These are phyloP conservation scores for Ectemnius lituratus DNA, from an alignment of 2,888 invertebrate species.

Conservation along the genomic window DNA sequence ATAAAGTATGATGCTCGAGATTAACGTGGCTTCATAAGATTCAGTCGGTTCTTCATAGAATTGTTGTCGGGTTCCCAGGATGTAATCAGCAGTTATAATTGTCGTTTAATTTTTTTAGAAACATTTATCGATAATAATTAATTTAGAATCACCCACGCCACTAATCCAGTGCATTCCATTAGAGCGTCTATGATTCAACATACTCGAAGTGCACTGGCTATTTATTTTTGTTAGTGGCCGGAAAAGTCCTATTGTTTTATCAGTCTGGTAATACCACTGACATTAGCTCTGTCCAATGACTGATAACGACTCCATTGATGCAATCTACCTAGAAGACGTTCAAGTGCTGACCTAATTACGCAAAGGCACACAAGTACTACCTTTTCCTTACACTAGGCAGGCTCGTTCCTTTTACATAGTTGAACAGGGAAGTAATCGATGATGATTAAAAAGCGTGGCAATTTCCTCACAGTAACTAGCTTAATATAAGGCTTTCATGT, in stretches of 20 bases:
- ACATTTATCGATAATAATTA: slow-evolving; percentile 26
- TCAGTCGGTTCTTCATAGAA: neutral
- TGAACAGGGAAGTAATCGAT: too few relatives aligned
- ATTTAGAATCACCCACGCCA: slow-evolving; percentile 18
- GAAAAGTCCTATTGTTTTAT: neutral
- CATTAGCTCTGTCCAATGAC: too few relatives aligned
- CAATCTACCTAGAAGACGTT: too few relatives aligned
- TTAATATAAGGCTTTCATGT: neutral
- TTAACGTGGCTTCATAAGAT: slow-evolving; percentile 59
- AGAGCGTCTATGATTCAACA: neutral
- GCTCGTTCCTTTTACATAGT: too few relatives aligned
- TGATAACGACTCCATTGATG: too few relatives aligned
- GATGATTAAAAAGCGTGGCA: neutral
- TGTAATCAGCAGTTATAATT: slow-evolving; percentile 14
- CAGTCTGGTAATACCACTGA: neutral
- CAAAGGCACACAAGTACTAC: slow-evolving; percentile 3
- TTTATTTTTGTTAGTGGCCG: neutral
- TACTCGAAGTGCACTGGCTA: neutral
- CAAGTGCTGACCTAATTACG: neutral
- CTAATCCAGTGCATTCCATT: slow-evolving; percentile 10
- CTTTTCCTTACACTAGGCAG: neutral
- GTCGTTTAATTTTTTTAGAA: slow-evolving; percentile 27
- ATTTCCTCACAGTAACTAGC: neutral
- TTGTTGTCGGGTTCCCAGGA: neutral
- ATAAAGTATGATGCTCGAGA: too few relatives aligned